Percentiles rank a stretch among this genome's conserved stretches.
Conservation (phyloP, 2,797 vertebrate genomes). For the Fratercula arctica region DNA sequence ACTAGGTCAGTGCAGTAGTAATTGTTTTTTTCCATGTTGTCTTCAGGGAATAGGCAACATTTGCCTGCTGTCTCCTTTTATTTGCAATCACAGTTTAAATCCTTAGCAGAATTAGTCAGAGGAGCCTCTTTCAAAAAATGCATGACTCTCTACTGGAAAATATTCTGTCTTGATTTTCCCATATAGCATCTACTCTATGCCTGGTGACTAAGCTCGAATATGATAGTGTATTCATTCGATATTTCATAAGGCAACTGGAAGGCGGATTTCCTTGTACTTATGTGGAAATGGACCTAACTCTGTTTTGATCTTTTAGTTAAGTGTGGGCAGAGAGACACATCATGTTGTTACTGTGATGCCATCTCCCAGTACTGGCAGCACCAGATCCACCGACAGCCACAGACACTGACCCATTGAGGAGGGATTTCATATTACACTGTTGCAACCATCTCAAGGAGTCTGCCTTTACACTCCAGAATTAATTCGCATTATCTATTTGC, state of each 20-base stretch:
- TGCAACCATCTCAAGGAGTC: not conserved
- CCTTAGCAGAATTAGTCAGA: not conserved
- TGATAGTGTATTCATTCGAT: not conserved
- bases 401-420: not conserved
- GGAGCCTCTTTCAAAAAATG: not conserved
- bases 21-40: not conserved
- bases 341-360: not conserved
- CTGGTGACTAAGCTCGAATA: not conserved
- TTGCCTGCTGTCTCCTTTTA: not conserved
- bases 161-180: not conserved
- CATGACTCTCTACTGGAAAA: not conserved
- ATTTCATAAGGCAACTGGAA: not conserved
- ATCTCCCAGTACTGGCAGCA: not conserved
- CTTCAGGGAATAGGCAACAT: not conserved
- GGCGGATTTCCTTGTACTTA: not conserved
- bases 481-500: not conserved
- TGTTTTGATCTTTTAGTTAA: not conserved
- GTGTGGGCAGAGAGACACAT: not conserved
- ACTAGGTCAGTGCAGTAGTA: slow-evolving; percentile 2
- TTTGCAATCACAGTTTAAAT: slow-evolving; percentile 3
- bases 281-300: not conserved
- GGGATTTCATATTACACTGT: not conserved
- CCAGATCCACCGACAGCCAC: not conserved
- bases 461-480: not conserved
- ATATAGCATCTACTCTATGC: not conserved